Base-by-base conservation (phyloP, 2,888 invertebrate genomes). In the Gymnosoma rotundatum region DNA sequence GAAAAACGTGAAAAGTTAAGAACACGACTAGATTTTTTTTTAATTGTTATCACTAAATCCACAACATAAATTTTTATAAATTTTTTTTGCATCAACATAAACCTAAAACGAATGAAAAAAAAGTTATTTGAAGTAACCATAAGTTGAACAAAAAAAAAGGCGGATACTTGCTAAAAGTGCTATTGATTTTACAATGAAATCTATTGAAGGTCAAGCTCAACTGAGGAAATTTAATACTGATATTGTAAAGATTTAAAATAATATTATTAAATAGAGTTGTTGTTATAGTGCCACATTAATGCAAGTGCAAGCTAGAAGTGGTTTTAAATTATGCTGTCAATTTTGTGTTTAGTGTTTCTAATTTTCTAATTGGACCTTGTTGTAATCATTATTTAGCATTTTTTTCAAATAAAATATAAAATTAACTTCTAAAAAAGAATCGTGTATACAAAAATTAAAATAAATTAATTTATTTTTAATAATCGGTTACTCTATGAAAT, bases 1-100 rank as follows among this genome's bases (percentile, higher is more conserved):
- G 14, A 54, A 75, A 54, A 78, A 70, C 78, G 78, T 78, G 69
- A 42, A 61, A 58, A 38, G 21, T 18, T 38, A 25, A 54, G 48
- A 21, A 75, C 75, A 58, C 75, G 75, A 75, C 20, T 18, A 36
- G n/a, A 38, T 32, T 8, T 0, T 20, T 64, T 50, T 54, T 32
- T 12, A 61, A 54, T 52, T 61, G 16, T 54, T 60, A 78, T 69
- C 58, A 78, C 12, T 45, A 10, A 52, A 69, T 9, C 25, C 14
- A 8, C 69, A 42, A 21, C 8, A 42, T 12, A 50, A 9, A 36
- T 12, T 32, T 32, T 5, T 38, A 38, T 10, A 38, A 8, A 32
- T 5, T 52, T 16, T 8, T 2, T 9, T 20, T 36, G 9, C 3
- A 38, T 12, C 8, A 58, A 66, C 66, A 36, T 75, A 66, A 66